Percentiles rank a stretch among this genome's conserved stretches.
Evolutionary conservation across 2,888 invertebrate species (phyloP).

Genomic region (Athalia cordata): DNA sequence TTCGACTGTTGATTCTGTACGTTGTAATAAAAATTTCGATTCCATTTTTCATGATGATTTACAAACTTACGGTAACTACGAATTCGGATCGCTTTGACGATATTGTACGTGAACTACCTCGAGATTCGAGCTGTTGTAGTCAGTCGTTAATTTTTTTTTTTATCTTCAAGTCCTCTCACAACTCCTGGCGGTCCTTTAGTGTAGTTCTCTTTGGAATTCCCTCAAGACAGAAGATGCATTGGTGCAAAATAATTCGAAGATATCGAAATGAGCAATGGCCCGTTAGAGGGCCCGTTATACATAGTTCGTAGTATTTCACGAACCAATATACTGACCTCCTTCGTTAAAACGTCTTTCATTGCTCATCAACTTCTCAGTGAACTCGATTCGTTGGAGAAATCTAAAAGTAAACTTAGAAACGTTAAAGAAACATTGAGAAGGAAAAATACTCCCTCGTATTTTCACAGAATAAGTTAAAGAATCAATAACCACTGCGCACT

Average conservation of each 20-base stretch:
- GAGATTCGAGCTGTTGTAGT: constrained; percentile 14
- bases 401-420: constrained; percentile 20
- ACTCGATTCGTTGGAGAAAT: constrained; percentile 26
- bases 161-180: constrained; percentile 26
- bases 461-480: neutral
- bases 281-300: neutral
- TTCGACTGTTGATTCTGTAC: neutral
- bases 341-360: constrained; percentile 30
- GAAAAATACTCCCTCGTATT: constrained; percentile 5
- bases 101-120: constrained; percentile 23
- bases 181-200: constrained; percentile 1
- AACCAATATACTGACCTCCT: constrained; percentile 12
- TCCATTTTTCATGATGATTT: too few relatives aligned
- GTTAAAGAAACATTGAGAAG: constrained; percentile 8
- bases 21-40: neutral
- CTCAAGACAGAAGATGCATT: constrained; percentile 22
- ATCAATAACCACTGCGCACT: constrained; percentile 1
- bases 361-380: constrained; percentile 33
- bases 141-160: constrained; percentile 32
- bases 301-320: neutral
- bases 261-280: constrained; percentile 40
- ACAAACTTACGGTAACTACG: too few relatives aligned
- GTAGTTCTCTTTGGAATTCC: neutral
- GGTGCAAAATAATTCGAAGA: constrained; percentile 26
- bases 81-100: constrained; percentile 5